A percentile compares a stretch with the other conserved stretches of the same genome.
Conservation (phyloP, 1,140 invertebrate genomes). For the Apis florea region DNA sequence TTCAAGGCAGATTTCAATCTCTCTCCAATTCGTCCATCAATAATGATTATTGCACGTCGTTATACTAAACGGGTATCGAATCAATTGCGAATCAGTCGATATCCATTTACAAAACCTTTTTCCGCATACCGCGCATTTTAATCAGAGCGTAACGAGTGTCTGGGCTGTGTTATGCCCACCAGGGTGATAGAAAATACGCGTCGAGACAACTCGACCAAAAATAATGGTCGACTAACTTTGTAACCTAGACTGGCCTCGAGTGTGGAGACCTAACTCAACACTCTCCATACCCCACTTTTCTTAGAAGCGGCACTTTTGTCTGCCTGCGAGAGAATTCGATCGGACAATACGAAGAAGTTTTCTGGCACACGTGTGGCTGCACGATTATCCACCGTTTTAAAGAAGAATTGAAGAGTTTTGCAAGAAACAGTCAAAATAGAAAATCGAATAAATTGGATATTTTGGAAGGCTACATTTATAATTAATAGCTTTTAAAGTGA, state of each 20-base stretch:
- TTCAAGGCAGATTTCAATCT: neutral
- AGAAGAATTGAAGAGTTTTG: neutral
- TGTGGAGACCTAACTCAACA: slow-evolving; percentile 1
- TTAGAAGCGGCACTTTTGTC: slow-evolving; percentile 46
- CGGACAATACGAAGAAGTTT: slow-evolving; percentile 5
- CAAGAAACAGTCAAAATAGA: neutral
- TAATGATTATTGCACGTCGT: neutral
- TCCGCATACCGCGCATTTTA: slow-evolving; percentile 39
- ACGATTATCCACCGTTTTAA: neutral
- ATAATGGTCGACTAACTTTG: slow-evolving; percentile 53
- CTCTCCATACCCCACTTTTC: slow-evolving; percentile 42
- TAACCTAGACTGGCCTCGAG: slow-evolving; percentile 47
- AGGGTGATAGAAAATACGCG: slow-evolving; percentile 32
- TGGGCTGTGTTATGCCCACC: slow-evolving; percentile 4
- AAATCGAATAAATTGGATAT: no score
- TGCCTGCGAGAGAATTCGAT: neutral
- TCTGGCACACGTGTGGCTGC: neutral
- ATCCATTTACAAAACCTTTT: slow-evolving; percentile 7
- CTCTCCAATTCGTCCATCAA: neutral
- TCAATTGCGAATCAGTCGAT: neutral
- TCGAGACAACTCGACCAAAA: slow-evolving; percentile 44
- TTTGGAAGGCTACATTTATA: no score
- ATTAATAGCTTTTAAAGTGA: no score
- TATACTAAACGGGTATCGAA: neutral
- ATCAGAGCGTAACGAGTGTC: slow-evolving; percentile 19